Evolutionary conservation across 2,113 vertebrate genomes (phyloP), one percentile per base, ranked within the genome.

Genomic region (Hucho hucho): DNA sequence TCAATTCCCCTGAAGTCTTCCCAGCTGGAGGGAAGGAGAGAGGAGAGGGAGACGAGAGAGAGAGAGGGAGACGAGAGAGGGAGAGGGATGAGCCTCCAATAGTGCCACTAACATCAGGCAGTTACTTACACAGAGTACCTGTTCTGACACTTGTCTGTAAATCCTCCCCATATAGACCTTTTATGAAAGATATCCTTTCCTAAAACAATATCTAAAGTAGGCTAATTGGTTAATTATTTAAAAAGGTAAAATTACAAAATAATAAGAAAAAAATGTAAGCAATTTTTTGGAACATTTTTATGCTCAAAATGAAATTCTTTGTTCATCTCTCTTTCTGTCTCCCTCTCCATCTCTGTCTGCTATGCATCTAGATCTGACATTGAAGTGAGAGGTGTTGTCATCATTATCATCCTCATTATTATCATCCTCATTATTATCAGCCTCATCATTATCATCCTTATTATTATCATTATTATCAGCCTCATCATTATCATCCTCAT

Each of bases 51-150:
- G 32, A 61, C 13, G 5, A 56, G 56, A 70, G 70, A 72, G 28
- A 56, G 7, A 67, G 16, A 20, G n/a, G 9, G 59, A 64, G 22
- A 61, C 13, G 16, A 72, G 32, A 64, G 13, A 32, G 28, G 43
- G 71, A 77, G 59, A 78, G 59, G 76, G 6, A 66, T 66, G 64
- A 18, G 64, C 16, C 58, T 61, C 6, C 3, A 61, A 61, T 61
- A 61, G n/a, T 61, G 58, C 20, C 58, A 61, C 58, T 22, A 61
- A 61, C 58, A 61, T 4, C n/a, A n/a, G 6, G 18, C 20, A 61
- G 22, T 61, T 61, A 61, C 20, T 61, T 4, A 61, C 58, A 61
- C n/a, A 16, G 58, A 22, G 58, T 61, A 9, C 58, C 6, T 61
- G 18, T 16, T 22, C 4, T 22, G 7, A 61, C n/a, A 18, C 13